phyloP scores from a whole-genome alignment of 1,140 invertebrate genomes.

The Capitella teleta region DNA sequence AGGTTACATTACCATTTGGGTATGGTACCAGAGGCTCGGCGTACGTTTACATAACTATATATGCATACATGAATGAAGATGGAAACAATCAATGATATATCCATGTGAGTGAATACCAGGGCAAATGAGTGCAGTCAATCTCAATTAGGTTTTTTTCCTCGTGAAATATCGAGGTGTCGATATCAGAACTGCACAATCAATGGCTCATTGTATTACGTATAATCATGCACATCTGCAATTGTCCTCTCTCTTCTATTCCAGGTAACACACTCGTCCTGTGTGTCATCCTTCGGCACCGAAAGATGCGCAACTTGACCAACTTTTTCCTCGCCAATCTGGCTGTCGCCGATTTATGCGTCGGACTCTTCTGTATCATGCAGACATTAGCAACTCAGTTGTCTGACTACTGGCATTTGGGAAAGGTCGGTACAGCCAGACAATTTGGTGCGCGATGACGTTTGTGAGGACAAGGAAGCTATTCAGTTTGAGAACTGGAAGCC shows the following conservation, averaged over 20 bases:
- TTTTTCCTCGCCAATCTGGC: slow-evolving; percentile 37
- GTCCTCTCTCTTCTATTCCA: slow-evolving; percentile 13
- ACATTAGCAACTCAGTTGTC: slow-evolving; percentile 15
- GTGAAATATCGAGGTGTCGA: no score
- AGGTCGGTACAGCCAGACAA: slow-evolving; percentile 5
- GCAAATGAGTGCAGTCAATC: no score
- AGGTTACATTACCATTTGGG: no score
- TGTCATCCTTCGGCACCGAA: slow-evolving; percentile 26
- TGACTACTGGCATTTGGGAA: slow-evolving; percentile 1
- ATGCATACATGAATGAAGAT: no score
- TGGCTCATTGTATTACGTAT: no score
- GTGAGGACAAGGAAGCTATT: neutral
- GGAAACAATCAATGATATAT: no score
- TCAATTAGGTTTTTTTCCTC: no score
- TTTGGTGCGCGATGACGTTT: neutral
- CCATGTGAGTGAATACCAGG: no score
- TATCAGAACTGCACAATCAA: no score
- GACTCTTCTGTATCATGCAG: slow-evolving; percentile 29
- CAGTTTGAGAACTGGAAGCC: neutral
- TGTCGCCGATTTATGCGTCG: slow-evolving; percentile 32
- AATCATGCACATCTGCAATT: no score
- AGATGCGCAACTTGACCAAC: slow-evolving; percentile 35
- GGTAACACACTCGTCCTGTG: slow-evolving; percentile 34
- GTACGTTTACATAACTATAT: no score
- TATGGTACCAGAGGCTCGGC: no score